Evolutionary conservation across 2,113 vertebrate genomes (phyloP).

Genomic region (Cephalophus harveyi): DNA sequence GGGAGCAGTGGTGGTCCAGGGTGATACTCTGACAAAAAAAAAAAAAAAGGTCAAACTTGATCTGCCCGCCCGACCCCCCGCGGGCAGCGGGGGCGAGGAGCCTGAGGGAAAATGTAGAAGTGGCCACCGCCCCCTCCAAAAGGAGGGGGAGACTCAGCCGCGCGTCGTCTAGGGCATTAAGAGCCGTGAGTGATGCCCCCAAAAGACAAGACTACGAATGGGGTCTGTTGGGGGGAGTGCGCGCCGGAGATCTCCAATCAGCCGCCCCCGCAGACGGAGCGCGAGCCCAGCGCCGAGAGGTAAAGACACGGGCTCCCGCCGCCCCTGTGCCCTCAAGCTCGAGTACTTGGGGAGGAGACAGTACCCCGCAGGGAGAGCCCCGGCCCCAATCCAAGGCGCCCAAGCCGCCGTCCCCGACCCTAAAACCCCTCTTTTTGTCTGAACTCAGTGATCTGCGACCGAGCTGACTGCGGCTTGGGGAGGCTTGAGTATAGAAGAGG

Average conservation of each 20-base stretch:
- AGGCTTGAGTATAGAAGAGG: slow-evolving; percentile 50
- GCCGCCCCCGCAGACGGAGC: slow-evolving; percentile 61
- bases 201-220: slow-evolving; percentile 7
- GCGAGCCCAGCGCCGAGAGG: slow-evolving; percentile 19
- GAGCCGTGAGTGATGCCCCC: slow-evolving; percentile 33
- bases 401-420: slow-evolving; percentile 50
- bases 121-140: slow-evolving; percentile 39
- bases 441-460: slow-evolving; percentile 85
- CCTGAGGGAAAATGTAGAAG: slow-evolving; percentile 34
- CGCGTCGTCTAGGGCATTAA: slow-evolving; percentile 3
- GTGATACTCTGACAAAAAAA: slow-evolving; percentile 22
- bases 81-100: slow-evolving; percentile 47
- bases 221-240: neutral
- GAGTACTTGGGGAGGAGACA: neutral
- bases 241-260: slow-evolving; percentile 40
- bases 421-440: slow-evolving; percentile 84
- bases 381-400: neutral
- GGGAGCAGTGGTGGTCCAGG: neutral
- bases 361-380: neutral
- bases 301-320: slow-evolving; percentile 34
- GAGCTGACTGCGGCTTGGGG: slow-evolving; percentile 64
- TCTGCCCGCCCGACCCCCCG: slow-evolving; percentile 60
- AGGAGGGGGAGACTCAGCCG: slow-evolving; percentile 35
- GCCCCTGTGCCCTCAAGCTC: neutral
- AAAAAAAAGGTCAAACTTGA: slow-evolving; percentile 69